phyloP scores from a whole-genome alignment of 1,140 invertebrate species.

The Drosophila navojoa region DNA sequence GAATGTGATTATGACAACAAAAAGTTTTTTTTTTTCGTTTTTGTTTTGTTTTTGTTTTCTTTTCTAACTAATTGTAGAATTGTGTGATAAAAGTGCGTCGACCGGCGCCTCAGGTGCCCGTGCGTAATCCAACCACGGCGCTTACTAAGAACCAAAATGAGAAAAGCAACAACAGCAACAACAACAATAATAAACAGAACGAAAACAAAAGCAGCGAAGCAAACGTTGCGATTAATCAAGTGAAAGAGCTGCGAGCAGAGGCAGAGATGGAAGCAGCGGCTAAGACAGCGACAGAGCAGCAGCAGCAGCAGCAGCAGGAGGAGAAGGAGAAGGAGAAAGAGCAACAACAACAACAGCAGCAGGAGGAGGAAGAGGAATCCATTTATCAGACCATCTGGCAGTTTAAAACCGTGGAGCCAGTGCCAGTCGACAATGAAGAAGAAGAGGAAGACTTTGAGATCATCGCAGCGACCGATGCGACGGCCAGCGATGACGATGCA shows the following conservation, averaged over 20 bases:
- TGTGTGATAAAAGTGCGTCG: conserved; percentile 68
- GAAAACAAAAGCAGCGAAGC: conserved; percentile 5
- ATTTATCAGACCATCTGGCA: conserved; percentile 83
- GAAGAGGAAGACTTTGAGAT: conserved; percentile 53
- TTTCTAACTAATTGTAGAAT: conserved; percentile 48
- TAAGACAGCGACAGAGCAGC: neutral
- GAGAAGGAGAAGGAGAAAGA: neutral
- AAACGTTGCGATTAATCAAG: conserved; percentile 1
- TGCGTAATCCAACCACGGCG: conserved; percentile 63
- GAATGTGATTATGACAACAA: conserved; percentile 26
- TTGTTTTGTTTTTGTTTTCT: conserved; percentile 1
- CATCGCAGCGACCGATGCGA: conserved; percentile 45
- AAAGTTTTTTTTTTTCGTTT: conserved; percentile 16
- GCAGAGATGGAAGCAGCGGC: neutral
- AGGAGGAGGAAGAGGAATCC: conserved; percentile 63
- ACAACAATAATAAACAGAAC: neutral
- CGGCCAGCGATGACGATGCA: conserved; percentile 48
- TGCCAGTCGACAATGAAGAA: conserved; percentile 21
- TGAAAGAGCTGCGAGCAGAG: neutral
- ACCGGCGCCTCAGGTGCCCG: conserved; percentile 71
- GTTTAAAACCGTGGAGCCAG: conserved; percentile 71
- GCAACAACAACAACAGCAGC: neutral
- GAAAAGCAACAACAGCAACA: conserved; percentile 22
- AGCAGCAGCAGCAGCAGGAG: too few relatives aligned
- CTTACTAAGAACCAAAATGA: conserved; percentile 43